Conservation (phyloP, 2,113 vertebrate species). For the Litocranius walleri region DNA sequence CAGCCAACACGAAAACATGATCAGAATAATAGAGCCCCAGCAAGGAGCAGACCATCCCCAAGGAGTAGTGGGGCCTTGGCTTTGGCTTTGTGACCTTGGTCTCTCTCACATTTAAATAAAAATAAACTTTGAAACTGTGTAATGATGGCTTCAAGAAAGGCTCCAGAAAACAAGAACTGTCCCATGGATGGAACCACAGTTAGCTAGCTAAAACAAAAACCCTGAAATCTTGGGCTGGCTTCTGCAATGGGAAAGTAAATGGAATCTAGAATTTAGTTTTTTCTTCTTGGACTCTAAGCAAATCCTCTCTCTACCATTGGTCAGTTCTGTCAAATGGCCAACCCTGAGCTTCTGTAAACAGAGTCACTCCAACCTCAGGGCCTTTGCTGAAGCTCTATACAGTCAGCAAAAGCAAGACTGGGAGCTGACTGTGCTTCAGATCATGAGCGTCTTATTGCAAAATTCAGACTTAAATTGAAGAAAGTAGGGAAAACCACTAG, state of each 20-base stretch:
- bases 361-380: neutral
- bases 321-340: neutral
- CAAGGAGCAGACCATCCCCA: neutral
- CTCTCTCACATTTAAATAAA: neutral
- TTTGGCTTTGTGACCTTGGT: neutral
- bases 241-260: neutral
- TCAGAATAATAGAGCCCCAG: neutral
- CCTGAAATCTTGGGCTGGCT: neutral
- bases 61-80: neutral
- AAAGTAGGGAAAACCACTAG: neutral
- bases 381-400: neutral
- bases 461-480: neutral
- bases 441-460: neutral
- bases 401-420: neutral
- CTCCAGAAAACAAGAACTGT: neutral
- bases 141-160: neutral
- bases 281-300: neutral
- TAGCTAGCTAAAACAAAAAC: neutral
- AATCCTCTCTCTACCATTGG: neutral
- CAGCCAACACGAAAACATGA: neutral
- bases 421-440: neutral
- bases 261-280: neutral
- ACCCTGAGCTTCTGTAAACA: neutral
- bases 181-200: neutral
- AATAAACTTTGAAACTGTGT: neutral